These are phyloP conservation scores for Dynastes tityus DNA, from an alignment of 2,888 invertebrate species.

Conservation along the genomic window DNA sequence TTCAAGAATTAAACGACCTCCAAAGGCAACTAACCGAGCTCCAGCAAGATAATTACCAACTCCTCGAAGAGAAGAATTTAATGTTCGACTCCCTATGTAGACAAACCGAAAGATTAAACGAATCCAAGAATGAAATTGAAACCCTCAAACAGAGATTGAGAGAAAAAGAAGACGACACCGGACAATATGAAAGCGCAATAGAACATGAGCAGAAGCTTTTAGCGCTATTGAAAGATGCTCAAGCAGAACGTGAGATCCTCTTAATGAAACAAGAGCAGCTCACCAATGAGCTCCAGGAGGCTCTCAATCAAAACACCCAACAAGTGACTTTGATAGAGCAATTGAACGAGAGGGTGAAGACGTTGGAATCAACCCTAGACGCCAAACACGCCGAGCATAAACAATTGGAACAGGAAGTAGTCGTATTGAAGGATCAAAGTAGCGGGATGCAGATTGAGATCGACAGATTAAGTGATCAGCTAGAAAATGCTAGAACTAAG, in stretches of 20 bases:
- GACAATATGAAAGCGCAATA: conserved; percentile 75
- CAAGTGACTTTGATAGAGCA: conserved; percentile 72
- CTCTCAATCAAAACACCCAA: conserved; percentile 75
- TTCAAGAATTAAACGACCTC: conserved; percentile 92
- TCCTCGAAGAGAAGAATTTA: conserved; percentile 91
- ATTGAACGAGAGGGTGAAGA: conserved; percentile 79
- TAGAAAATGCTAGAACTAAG: conserved; percentile 90
- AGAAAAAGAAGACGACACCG: conserved; percentile 76
- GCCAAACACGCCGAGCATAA: conserved; percentile 83
- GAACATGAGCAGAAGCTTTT: conserved; percentile 88
- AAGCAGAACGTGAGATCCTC: conserved; percentile 84
- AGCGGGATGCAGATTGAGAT: conserved; percentile 87
- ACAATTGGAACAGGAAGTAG: conserved; percentile 82
- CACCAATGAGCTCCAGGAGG: conserved; percentile 79
- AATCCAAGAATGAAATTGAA: conserved; percentile 88
- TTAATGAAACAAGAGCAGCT: conserved; percentile 86
- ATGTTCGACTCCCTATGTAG: conserved; percentile 91
- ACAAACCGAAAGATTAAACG: conserved; percentile 93
- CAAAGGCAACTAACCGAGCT: conserved; percentile 90
- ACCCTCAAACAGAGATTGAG: conserved; percentile 86
- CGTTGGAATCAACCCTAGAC: conserved; percentile 83
- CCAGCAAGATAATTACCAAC: conserved; percentile 89
- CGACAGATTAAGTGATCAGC: conserved; percentile 81
- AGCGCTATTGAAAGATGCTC: conserved; percentile 86
- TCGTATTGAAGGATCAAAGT: conserved; percentile 81